These are phyloP conservation scores for Bombus breviceps DNA, from an alignment of 1,140 invertebrate species.

Conservation along the genomic window DNA sequence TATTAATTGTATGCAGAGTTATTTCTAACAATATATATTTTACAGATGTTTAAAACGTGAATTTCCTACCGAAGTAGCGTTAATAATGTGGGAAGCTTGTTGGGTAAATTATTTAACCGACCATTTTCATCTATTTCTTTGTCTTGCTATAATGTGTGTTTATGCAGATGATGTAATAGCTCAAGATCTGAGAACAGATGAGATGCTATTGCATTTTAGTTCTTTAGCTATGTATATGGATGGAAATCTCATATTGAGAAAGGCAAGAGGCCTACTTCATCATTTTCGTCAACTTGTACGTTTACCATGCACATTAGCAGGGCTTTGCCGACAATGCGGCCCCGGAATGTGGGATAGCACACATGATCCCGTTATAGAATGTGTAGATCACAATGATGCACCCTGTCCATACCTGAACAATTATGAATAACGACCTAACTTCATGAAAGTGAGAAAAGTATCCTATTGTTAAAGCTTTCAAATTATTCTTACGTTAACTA, in stretches of 20 bases:
- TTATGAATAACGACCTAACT: conserved; percentile 70
- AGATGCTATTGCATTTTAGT: conserved; percentile 97
- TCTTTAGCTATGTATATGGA: conserved; percentile 98
- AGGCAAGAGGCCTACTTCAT: conserved; percentile 95
- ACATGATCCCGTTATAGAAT: conserved; percentile 90
- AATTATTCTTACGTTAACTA: conserved; percentile 42
- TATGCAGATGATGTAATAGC: conserved; percentile 96
- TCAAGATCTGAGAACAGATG: conserved; percentile 94
- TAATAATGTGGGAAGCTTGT: conserved; percentile 96
- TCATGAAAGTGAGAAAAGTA: conserved; percentile 4
- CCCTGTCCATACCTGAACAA: conserved; percentile 79
- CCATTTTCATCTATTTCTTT: conserved; percentile 96
- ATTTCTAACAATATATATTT: neutral
- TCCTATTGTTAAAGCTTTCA: conserved; percentile 19
- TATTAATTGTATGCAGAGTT: neutral
- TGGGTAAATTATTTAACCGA: conserved; percentile 97
- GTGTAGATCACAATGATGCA: conserved; percentile 82
- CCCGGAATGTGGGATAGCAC: conserved; percentile 97
- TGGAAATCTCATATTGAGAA: conserved; percentile 93
- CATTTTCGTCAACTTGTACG: conserved; percentile 92
- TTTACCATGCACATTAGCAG: conserved; percentile 94
- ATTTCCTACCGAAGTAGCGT: conserved; percentile 92
- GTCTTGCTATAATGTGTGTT: conserved; percentile 94
- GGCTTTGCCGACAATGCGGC: conserved; percentile 93
- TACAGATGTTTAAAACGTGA: conserved; percentile 93